These are phyloP conservation scores for Calidris pygmaea DNA, from an alignment of 2,113 vertebrate genomes.

Conservation along the genomic window DNA sequence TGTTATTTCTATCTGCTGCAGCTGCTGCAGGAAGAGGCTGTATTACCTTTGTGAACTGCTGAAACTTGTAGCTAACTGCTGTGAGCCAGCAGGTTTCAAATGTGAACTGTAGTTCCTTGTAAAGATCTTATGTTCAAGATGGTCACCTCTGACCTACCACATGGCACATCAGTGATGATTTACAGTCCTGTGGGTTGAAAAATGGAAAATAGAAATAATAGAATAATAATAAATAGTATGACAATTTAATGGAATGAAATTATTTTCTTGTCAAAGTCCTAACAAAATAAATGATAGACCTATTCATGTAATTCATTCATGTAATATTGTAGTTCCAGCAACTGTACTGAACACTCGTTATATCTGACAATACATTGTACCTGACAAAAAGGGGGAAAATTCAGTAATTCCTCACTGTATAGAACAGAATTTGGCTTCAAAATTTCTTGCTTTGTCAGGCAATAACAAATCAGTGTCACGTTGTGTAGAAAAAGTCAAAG, in stretches of 20 bases:
- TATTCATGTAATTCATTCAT: neutral
- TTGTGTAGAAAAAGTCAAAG: slow-evolving; percentile 3
- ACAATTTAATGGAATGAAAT: neutral
- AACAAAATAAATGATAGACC: neutral
- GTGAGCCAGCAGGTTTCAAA: slow-evolving; percentile 50
- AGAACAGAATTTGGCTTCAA: neutral
- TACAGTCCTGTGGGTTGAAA: neutral
- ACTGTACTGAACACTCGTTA: neutral
- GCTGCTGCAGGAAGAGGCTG: neutral
- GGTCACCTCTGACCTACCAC: neutral
- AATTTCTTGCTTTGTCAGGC: neutral
- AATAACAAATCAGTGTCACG: neutral
- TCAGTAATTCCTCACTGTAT: neutral
- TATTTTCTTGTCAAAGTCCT: neutral
- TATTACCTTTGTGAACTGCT: slow-evolving; percentile 20
- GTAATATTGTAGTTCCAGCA: neutral
- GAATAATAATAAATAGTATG: neutral
- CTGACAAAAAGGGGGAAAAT: neutral
- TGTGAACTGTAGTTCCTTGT: neutral
- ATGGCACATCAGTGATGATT: neutral
- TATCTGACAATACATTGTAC: neutral
- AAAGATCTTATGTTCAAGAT: neutral
- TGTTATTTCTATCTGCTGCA: slow-evolving; percentile 38
- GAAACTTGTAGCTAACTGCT: slow-evolving; percentile 31
- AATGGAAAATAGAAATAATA: neutral